Evolutionary conservation across 1,140 invertebrate species (phyloP), one percentile per base, ranked within the genome.

Genomic region (Eurosta solidaginis): DNA sequence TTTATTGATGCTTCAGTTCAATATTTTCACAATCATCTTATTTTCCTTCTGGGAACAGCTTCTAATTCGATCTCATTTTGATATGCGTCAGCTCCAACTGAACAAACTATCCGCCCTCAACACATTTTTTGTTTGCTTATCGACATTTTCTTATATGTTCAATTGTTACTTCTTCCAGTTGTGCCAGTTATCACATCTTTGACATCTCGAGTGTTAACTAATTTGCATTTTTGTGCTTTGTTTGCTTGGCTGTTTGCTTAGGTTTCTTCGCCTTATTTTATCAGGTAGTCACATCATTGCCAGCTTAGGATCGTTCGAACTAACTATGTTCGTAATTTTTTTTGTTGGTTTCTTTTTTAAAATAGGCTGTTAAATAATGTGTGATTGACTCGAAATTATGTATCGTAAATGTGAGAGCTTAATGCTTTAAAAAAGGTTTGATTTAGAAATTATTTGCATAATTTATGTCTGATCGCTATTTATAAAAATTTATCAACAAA

Each of bases 141-240:
- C 10, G 17, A 0, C 4, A 1, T 68, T 42, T 40, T 3, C 14
- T 20, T 22, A 36, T 20, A 7, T 22, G 6, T 68, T 68, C 3
- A 17, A 0, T 59, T 68, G 17, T 22, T 36, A 40, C 10, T 20
- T 1, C 1, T 42, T 40, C 40, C 7, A n/a, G n/a, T 40, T 68
- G n/a, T n/a, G 17, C 9, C 27, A 17, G 20, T 68, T 68, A 68
- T 68, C 59, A 17, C 7, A 29, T 5, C n/a, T 40, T 68, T 68
- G 29, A 36, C 33, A 68, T 68, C 59, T 68, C 59, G 40, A 68
- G 59, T 68, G 59, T 40, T 42, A 10, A 40, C 17, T 42, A 68
- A 68, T 68, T 68, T 68, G 59, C 59, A 68, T 68, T 68, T 68
- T 36, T 68, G 33, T 40, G 59, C 59, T 40, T 68, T n/a, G 33